Conservation (phyloP, 2,888 invertebrate species). For the Tribolium freemani region DNA sequence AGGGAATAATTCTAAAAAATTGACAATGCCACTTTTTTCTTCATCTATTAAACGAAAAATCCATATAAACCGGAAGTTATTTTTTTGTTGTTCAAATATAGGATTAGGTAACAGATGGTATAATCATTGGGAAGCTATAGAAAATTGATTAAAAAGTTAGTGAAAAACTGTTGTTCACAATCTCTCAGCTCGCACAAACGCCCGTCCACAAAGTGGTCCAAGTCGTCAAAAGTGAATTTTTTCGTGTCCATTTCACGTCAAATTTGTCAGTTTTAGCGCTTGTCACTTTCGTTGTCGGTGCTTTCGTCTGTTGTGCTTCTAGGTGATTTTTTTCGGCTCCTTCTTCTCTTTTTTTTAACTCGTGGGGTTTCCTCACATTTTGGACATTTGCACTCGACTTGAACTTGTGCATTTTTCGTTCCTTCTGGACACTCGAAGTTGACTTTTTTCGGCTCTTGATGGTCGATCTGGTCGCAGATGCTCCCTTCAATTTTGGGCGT, state of each 20-base stretch:
- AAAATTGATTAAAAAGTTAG: too few relatives aligned
- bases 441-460: conserved; percentile 5
- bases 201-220: conserved; percentile 1
- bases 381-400: not conserved
- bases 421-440: not conserved
- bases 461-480: not conserved
- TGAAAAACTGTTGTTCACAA: not conserved
- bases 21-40: too few relatives aligned
- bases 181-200: not conserved
- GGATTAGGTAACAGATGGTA: too few relatives aligned
- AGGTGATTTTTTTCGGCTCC: not conserved
- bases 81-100: too few relatives aligned
- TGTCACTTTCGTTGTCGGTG: not conserved
- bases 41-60: too few relatives aligned
- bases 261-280: conserved; percentile 1
- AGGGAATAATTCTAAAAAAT: too few relatives aligned
- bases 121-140: too few relatives aligned
- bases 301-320: not conserved
- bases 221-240: conserved; percentile 3
- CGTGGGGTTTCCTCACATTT: not conserved
- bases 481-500: conserved; percentile 16
- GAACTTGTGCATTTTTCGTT: not conserved
- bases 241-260: not conserved
- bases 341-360: not conserved
- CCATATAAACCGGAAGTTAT: too few relatives aligned